Evolutionary conservation across 2,888 invertebrate genomes (phyloP).

Genomic region (Ephialtes manifestator): DNA sequence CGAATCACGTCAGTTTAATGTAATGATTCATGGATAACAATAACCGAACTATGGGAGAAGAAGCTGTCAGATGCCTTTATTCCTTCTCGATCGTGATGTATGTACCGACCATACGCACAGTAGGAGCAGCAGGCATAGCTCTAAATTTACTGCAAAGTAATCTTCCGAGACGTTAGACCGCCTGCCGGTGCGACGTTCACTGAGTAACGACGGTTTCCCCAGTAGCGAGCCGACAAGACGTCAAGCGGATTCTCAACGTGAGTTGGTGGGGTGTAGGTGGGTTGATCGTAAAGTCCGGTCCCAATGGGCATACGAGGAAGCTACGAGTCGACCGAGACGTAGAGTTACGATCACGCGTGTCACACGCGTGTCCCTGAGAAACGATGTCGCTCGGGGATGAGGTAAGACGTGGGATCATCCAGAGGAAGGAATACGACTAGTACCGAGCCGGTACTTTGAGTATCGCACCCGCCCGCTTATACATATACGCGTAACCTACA

Average conservation of each 20-base stretch:
- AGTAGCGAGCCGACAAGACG: conserved; percentile 21
- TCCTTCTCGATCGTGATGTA: conserved; percentile 1
- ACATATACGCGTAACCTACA: conserved; percentile 15
- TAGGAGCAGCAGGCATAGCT: conserved; percentile 1
- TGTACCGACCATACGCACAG: not conserved
- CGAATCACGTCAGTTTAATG: not conserved
- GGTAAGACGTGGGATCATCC: conserved; percentile 1
- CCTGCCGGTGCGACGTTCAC: conserved; percentile 8
- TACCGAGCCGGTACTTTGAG: conserved; percentile 14
- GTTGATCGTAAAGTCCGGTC: conserved; percentile 65
- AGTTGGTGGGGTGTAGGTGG: conserved; percentile 13
- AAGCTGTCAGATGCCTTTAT: conserved; percentile 5
- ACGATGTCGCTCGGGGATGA: conserved; percentile 33
- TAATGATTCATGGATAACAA: conserved; percentile 3
- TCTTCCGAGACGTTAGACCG: conserved; percentile 35
- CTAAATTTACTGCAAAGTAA: conserved; percentile 56
- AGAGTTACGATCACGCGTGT: conserved; percentile 66
- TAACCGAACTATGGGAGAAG: not conserved
- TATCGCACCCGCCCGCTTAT: not conserved
- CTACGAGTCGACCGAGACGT: conserved; percentile 40
- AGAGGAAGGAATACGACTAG: not conserved
- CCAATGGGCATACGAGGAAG: conserved; percentile 50
- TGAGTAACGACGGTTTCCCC: conserved; percentile 48
- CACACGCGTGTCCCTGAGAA: conserved; percentile 41
- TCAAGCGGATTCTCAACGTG: conserved; percentile 46